phyloP scores from a whole-genome alignment of 2,113 vertebrate species.

The Paradoxurus hermaphroditus region DNA sequence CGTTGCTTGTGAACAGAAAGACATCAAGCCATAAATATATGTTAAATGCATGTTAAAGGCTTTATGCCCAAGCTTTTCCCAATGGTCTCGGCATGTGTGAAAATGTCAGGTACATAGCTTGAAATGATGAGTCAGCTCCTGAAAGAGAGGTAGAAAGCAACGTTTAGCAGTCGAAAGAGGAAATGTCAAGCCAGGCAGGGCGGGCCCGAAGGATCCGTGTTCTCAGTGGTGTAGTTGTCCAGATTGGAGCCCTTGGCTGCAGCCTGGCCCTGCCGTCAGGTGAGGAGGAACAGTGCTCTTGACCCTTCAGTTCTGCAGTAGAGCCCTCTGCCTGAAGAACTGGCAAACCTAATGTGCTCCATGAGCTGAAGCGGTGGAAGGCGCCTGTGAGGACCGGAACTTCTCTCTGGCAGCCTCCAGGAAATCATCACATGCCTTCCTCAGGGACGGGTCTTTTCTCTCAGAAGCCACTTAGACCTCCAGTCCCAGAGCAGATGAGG shows the following conservation, averaged over 20 bases:
- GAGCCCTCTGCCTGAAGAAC: neutral
- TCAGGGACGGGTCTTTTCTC: neutral
- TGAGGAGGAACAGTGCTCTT: neutral
- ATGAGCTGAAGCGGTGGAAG: neutral
- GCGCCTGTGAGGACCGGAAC: neutral
- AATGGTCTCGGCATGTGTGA: neutral
- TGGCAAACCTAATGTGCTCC: neutral
- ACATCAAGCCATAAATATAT: neutral
- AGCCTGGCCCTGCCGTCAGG: neutral
- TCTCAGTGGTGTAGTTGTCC: neutral
- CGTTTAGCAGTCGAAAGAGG: constrained; percentile 1
- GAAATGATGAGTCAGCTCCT: constrained; percentile 4
- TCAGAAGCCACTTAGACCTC: neutral
- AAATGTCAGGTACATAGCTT: neutral
- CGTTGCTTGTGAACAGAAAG: neutral
- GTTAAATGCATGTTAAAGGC: neutral
- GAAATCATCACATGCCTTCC: neutral
- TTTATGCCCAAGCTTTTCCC: neutral
- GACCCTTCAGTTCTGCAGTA: constrained; percentile 12
- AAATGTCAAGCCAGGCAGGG: constrained; percentile 27
- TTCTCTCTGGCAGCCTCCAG: neutral
- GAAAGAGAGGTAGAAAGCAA: constrained; percentile 20
- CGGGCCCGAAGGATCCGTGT: neutral
- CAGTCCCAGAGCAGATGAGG: neutral
- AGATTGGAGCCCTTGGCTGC: neutral